Evolutionary conservation across 2,113 vertebrate genomes (phyloP).

Genomic region (Aythya baeri): DNA sequence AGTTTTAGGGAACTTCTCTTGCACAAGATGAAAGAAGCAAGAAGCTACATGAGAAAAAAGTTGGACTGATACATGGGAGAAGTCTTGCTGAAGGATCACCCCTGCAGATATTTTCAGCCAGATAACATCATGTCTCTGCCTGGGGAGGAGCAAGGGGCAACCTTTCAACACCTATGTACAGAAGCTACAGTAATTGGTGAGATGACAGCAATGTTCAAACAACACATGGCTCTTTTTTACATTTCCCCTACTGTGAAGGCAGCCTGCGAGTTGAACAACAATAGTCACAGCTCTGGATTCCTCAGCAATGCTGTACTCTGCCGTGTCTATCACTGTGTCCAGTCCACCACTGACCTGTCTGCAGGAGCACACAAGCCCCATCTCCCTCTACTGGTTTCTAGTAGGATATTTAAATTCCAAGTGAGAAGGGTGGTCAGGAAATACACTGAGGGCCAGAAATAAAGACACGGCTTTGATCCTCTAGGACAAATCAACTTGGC

Average conservation of each 20-base stretch:
- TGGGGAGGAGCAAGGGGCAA: not conserved
- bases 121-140: not conserved
- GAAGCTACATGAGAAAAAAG: not conserved
- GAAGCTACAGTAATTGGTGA: not conserved
- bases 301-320: not conserved
- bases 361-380: not conserved
- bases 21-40: not conserved
- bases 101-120: not conserved
- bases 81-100: not conserved
- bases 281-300: not conserved
- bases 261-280: not conserved
- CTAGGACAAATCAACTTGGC: not conserved
- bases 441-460: not conserved
- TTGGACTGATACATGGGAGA: not conserved
- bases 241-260: rapidly evolving
- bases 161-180: not conserved
- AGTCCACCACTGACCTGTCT: not conserved
- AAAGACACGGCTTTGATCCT: not conserved
- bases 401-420: not conserved
- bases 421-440: not conserved
- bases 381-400: not conserved
- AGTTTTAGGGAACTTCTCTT: not conserved
- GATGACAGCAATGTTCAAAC: not conserved
- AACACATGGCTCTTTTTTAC: not conserved
- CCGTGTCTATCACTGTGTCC: not conserved